Conservation (phyloP, 1,140 invertebrate genomes). For the Chironomus tepperi region DNA sequence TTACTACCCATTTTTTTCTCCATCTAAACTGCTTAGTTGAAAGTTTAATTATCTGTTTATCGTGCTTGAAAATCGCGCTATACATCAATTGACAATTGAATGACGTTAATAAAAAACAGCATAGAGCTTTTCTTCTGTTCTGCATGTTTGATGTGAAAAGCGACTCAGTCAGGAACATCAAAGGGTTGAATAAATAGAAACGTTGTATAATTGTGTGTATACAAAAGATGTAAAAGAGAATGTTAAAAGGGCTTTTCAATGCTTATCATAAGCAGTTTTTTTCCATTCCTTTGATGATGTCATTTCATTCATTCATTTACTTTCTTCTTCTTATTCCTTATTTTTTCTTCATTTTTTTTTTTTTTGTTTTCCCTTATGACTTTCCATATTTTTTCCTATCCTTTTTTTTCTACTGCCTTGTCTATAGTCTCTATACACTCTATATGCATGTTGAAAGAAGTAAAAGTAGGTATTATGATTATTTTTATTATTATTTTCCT, state of each 20-base stretch:
- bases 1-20: neutral
- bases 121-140: neutral
- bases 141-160: neutral
- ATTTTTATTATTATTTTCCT: slow-evolving; percentile 7
- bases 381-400: slow-evolving; percentile 13
- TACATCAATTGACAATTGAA: slow-evolving; percentile 13
- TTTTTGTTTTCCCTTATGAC: slow-evolving; percentile 8
- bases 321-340: neutral
- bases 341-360: too few species aligned
- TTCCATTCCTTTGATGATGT: slow-evolving; percentile 7
- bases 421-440: too few species aligned
- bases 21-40: neutral
- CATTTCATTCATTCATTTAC: neutral
- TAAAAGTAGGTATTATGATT: neutral
- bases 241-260: slow-evolving; percentile 13
- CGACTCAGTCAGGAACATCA: neutral
- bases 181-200: slow-evolving; percentile 2
- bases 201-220: slow-evolving; percentile 11
- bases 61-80: neutral
- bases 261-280: slow-evolving; percentile 13
- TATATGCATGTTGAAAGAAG: neutral
- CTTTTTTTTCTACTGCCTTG: neutral
- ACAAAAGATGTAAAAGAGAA: neutral
- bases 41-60: neutral
- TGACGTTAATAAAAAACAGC: neutral